Base-by-base conservation (phyloP, 2,888 invertebrate genomes). In the Strigamia transsilvanica region DNA sequence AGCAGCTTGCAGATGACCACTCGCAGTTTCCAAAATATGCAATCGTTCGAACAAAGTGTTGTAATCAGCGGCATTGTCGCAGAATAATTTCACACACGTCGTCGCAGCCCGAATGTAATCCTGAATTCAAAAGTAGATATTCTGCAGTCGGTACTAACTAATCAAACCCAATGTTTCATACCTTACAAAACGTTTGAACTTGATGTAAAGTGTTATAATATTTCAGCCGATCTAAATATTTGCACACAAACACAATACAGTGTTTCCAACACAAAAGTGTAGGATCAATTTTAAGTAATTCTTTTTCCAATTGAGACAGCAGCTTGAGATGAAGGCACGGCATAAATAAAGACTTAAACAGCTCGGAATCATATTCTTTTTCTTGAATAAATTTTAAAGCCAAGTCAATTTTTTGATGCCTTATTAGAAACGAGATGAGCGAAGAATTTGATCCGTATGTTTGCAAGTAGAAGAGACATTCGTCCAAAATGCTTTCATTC, bases 381-480 rank as follows among this genome's bases (percentile, higher is more conserved):
- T 93, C 91, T 18, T 92, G 88, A 81, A 93, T 91, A 85, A 94
- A 94, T 82, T 90, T 89, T 10, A 95, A 89, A 10, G 94, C 93
- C 81, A 93, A 92, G 7, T 89, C 88, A 84, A 93, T 89, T 84
- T 92, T 92, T 15, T 92, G 91, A 85, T 94, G 93, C 83, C 92
- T 92, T 85, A 94, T 90, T 84, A 93, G 92, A 87, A 96, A 96
- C 83, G 92, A 91, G 81, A 96, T 90, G 82, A 94, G 91, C 12
- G 93, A 92, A 0, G 91, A 89, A 86, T 93, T 92, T 3, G 93
- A 93, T 0, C 95, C 96, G 86, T 96, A 97, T 83, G 91, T 92
- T 3, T 91, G 90, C 3, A 97, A 89, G 87, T 97, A 97, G 87
- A 93, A 94, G 1, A 94, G 88, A 85, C 94, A 94, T 88, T 97